These are phyloP conservation scores for Hypolimnas misippus DNA, from an alignment of 2,888 invertebrate species.

Conservation along the genomic window DNA sequence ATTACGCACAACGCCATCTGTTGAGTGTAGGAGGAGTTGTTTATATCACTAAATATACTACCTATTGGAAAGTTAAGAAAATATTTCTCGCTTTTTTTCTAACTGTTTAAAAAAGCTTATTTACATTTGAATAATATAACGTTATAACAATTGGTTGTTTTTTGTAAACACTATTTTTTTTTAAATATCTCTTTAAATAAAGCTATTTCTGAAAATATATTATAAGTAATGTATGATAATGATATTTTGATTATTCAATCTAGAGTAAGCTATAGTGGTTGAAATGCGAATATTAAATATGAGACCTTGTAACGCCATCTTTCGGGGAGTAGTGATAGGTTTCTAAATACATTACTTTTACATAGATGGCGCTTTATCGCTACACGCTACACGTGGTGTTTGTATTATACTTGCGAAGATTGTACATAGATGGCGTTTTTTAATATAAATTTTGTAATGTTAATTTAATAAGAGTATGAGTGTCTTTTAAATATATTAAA, in stretches of 20 bases:
- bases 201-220: too few species aligned
- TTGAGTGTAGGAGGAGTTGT: not conserved
- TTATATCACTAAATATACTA: not conserved
- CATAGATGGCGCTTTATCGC: not conserved
- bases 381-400: not conserved
- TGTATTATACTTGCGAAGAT: not conserved
- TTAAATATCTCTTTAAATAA: too few species aligned
- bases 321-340: not conserved
- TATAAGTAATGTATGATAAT: too few species aligned
- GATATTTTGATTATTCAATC: too few species aligned
- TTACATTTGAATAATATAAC: too few species aligned
- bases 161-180: too few species aligned
- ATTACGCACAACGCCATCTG: conserved; percentile 45
- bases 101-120: too few species aligned
- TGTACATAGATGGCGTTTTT: not conserved
- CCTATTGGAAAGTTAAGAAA: conserved; percentile 4
- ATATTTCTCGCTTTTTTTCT: not conserved
- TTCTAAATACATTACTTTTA: not conserved
- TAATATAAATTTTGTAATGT: too few species aligned
- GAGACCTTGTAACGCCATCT: not conserved
- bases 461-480: too few species aligned
- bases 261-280: not conserved
- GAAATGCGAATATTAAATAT: not conserved
- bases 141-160: too few species aligned
- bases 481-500: too few species aligned